These are phyloP conservation scores for Chironomus riparius DNA, from an alignment of 2,888 invertebrate genomes.

Conservation along the genomic window DNA sequence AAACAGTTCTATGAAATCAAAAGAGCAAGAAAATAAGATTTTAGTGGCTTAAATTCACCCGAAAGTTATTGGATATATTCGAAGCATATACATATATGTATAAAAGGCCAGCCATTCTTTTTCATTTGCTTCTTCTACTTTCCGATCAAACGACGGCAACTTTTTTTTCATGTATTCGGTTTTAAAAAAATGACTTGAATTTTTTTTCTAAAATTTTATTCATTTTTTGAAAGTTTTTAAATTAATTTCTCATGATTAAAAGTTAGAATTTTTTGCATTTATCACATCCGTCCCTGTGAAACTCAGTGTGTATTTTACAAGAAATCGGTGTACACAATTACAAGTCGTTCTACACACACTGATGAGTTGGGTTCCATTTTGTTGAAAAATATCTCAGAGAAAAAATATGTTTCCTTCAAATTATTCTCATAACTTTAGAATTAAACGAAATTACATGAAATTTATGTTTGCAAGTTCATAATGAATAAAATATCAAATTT, in stretches of 20 bases:
- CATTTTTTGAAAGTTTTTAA: neutral
- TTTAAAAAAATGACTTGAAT: neutral
- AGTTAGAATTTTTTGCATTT: slow-evolving; percentile 2
- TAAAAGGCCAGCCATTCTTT: slow-evolving; percentile 26
- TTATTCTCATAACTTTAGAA: neutral
- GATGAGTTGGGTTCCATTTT: slow-evolving; percentile 27
- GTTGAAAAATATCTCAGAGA: slow-evolving; percentile 27
- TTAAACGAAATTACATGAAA: neutral
- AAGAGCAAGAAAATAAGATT: neutral
- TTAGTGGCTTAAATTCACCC: neutral
- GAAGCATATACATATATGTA: neutral
- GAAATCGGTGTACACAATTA: slow-evolving; percentile 27
- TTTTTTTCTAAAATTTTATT: neutral
- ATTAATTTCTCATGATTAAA: slow-evolving; percentile 8
- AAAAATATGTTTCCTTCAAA: slow-evolving; percentile 24
- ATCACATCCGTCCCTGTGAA: slow-evolving; percentile 5
- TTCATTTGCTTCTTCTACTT: slow-evolving; percentile 27
- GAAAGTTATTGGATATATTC: slow-evolving; percentile 1
- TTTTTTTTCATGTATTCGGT: slow-evolving; percentile 20
- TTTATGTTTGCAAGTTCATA: neutral
- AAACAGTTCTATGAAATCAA: neutral
- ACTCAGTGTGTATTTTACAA: slow-evolving; percentile 18
- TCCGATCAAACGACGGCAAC: slow-evolving; percentile 26
- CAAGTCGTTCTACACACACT: slow-evolving; percentile 26
- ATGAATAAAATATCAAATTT: neutral